A percentile compares a stretch with the other conserved stretches of the same genome.
phyloP scores from a whole-genome alignment of 2,888 invertebrate species.

The Automeris io region DNA sequence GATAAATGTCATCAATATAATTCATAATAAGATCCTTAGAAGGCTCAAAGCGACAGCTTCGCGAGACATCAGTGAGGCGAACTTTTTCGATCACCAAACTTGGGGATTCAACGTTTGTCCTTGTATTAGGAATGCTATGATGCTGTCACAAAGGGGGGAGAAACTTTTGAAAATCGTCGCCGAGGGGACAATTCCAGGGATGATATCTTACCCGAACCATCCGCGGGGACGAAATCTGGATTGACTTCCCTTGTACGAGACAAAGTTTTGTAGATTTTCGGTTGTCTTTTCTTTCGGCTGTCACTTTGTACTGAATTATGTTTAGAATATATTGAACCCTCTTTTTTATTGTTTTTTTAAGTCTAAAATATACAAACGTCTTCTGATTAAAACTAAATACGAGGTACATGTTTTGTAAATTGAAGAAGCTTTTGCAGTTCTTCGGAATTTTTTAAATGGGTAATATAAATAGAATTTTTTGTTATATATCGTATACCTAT shows the following conservation, averaged over 20 bases:
- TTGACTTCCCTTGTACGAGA: constrained; percentile 31
- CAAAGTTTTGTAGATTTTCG: constrained; percentile 28
- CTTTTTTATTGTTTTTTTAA: neutral
- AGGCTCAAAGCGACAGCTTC: constrained; percentile 4
- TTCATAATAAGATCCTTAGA: neutral
- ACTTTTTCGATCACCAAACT: constrained; percentile 37
- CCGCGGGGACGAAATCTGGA: constrained; percentile 14
- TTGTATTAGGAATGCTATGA: constrained; percentile 32
- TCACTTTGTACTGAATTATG: neutral
- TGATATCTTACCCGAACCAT: constrained; percentile 18
- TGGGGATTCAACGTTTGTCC: constrained; percentile 39
- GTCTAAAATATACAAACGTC: too few relatives aligned
- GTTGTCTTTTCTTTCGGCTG: constrained; percentile 20
- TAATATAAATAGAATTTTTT: too few relatives aligned
- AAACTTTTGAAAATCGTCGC: constrained; percentile 35
- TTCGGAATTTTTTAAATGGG: too few relatives aligned
- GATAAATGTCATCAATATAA: constrained; percentile 3
- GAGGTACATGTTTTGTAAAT: too few relatives aligned
- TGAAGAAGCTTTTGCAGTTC: too few relatives aligned
- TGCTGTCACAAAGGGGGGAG: constrained; percentile 23
- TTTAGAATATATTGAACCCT: neutral
- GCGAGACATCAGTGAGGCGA: constrained; percentile 17
- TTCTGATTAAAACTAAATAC: too few relatives aligned
- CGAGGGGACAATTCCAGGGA: constrained; percentile 22
- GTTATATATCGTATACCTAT: too few relatives aligned